Percentiles rank a stretch among this genome's conserved stretches.
These are phyloP conservation scores for Coregonus suidteri DNA, from an alignment of 2,797 vertebrate genomes.

Conservation along the genomic window DNA sequence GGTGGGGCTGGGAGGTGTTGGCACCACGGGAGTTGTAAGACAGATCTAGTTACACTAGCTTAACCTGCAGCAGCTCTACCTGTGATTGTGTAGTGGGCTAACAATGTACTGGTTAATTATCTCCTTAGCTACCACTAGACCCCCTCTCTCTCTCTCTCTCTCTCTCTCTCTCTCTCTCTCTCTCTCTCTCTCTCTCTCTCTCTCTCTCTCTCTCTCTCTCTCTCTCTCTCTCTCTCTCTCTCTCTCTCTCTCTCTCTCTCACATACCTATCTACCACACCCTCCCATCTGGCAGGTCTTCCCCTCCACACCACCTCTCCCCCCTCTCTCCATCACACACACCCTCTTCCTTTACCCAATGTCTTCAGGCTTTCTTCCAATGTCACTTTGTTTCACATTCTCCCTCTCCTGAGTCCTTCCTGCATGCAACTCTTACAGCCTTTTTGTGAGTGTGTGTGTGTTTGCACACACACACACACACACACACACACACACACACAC, in stretches of 20 bases:
- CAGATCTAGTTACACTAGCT: not conserved
- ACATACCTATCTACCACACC: constrained; percentile 5
- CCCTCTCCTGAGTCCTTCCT: not conserved
- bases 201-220: too few relatives aligned
- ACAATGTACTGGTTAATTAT: constrained; percentile 42
- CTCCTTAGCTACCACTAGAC: constrained; percentile 32
- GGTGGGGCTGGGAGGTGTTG: not conserved
- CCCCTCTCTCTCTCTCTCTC: constrained; percentile 4
- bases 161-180: not conserved
- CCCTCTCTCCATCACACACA: not conserved
- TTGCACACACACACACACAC: too few relatives aligned
- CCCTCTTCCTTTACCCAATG: not conserved
- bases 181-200: not conserved
- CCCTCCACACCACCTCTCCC: not conserved
- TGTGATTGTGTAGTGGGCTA: constrained; percentile 33
- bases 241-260: too few relatives aligned
- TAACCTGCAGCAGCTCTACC: not conserved
- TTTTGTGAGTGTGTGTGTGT: not conserved
- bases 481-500: too few relatives aligned
- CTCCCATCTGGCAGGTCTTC: not conserved
- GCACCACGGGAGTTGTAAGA: not conserved
- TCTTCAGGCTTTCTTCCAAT: not conserved
- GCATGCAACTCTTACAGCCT: not conserved
- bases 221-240: too few relatives aligned
- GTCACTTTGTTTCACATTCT: not conserved